Evolutionary conservation across 2,888 invertebrate species (phyloP).

Genomic region (Eupithecia vulgata): DNA sequence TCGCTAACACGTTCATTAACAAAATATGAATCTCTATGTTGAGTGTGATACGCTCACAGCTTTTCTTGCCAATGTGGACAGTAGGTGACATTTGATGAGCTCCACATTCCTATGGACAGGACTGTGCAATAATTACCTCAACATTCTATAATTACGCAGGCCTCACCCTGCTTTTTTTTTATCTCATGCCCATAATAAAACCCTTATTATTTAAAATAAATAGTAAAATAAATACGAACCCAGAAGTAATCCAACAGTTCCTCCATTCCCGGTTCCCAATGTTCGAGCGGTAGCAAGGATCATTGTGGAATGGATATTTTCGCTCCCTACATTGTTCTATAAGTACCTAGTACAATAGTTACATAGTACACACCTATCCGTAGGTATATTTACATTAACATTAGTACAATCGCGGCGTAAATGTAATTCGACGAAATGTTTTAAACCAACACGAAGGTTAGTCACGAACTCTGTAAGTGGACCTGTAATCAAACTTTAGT

Average conservation of each 20-base stretch:
- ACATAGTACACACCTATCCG: background rate
- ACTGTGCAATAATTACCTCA: too few species aligned
- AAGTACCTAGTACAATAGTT: background rate
- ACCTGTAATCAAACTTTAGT: conserved; percentile 2
- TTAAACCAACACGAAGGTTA: conserved; percentile 12
- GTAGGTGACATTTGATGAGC: background rate
- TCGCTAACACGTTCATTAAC: background rate
- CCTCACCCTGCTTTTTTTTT: too few species aligned
- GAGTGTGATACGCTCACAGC: background rate
- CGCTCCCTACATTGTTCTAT: conserved; percentile 41
- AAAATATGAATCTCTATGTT: background rate
- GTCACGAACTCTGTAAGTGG: conserved; percentile 22
- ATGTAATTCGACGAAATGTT: conserved; percentile 3
- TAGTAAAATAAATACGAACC: conserved; percentile 29
- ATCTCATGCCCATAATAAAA: too few species aligned
- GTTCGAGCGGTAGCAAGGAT: conserved; percentile 36
- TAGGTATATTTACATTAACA: conserved; percentile 12
- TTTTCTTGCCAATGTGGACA: background rate
- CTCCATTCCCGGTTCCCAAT: conserved; percentile 32
- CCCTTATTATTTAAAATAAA: background rate
- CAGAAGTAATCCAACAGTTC: conserved; percentile 37
- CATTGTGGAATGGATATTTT: conserved; percentile 44
- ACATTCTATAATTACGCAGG: too few species aligned
- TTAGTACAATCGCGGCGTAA: conserved; percentile 13
- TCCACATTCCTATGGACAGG: background rate